Evolutionary conservation across 2,888 invertebrate species (phyloP), one percentile per base, ranked within the genome.

Genomic region (Oxystoma pomonae): DNA sequence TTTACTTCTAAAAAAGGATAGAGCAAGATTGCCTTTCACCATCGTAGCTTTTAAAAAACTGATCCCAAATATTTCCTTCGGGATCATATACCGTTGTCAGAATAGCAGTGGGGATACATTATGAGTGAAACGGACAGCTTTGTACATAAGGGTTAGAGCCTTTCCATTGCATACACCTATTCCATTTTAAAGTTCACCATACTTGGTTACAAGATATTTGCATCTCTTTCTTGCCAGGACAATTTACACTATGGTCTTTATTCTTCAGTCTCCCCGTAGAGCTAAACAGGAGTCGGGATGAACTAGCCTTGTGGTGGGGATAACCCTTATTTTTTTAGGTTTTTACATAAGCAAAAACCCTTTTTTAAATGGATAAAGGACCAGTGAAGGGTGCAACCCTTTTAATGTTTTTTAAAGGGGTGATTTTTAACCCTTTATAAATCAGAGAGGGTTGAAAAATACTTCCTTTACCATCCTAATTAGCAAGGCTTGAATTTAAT

Each of bases 281-380:
- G 35, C 35, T 35, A 12, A 35, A 35, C 35, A 35, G 35, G 35
- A 35, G 5, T 53, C 17, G 19, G 53, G 16, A 16, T 9, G n/a
- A 53, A 9, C 7, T 53, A 9, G 53, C n/a, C 7, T 60, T 57
- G 52, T n/a, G 58, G 55, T 55, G 61, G 66, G 61, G 63, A 53
- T 59, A 66, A 63, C 66, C 63, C 61, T 55, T 66, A 22, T 55
- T 62, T n/a, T 66, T 65, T 63, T 61, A 60, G 57, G 58, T 50
- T 16, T 56, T 50, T 49, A 21, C 49, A 53, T 53, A 53, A 19
- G 17, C 7, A 53, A 50, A 53, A 53, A 5, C 53, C 53, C 19
- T 53, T 53, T 53, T 53, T 53, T 53, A 53, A 53, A 7, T 35
- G 35, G 3, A 35, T 35, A 35, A 35, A 35, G 12, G n/a, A 35